Base-by-base conservation (phyloP, 35 echinoderm and acorn worm species). In the Ptychodera flava region DNA sequence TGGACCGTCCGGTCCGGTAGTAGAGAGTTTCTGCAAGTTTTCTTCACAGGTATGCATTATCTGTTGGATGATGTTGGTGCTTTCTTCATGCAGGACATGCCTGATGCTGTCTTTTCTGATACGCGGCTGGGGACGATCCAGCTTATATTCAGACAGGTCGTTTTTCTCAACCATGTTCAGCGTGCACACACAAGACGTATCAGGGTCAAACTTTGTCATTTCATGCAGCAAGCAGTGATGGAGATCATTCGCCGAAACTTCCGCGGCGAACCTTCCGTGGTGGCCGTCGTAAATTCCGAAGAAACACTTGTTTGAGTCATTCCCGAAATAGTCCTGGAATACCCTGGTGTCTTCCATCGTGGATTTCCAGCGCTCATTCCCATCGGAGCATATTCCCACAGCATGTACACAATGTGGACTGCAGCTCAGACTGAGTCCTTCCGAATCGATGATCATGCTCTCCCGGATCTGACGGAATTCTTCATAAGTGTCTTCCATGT, bases 271-370 rank as follows among this genome's bases (percentile, higher is more conserved):
- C 29, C 96, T 85, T 28, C 96, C 96, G 83, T 92, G 94, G 83
- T 99, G 91, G 34, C 96, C 96, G 82, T 99, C 96, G 81, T 94
- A 99, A n/a, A 99, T 92, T 0, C 87, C 96, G 84, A 94, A 99
- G 86, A 97, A 97, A 83, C 91, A 93, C 81, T 93, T 97, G 78
- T 87, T 91, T 16, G 45, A 75, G 86, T 97, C 95, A 52, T 97
- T 97, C 29, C 95, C 95, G 87, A 91, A 97, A 52, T 91, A 97
- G 84, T 97, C 95, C 78, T 97, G 95, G 86, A 97, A 97, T 0
- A 97, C 92, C 78, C 92, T 76, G 0, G 95, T 93, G 76, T 97
- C 95, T 83, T 97, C 92, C 95, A 97, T 97, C 28, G 81, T 90
- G 27, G 86, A 83, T 82, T 97, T 97, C 95, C 95, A 97, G 30